Evolutionary conservation across 1,140 invertebrate genomes (phyloP).

Genomic region (Temnothorax nylanderi): DNA sequence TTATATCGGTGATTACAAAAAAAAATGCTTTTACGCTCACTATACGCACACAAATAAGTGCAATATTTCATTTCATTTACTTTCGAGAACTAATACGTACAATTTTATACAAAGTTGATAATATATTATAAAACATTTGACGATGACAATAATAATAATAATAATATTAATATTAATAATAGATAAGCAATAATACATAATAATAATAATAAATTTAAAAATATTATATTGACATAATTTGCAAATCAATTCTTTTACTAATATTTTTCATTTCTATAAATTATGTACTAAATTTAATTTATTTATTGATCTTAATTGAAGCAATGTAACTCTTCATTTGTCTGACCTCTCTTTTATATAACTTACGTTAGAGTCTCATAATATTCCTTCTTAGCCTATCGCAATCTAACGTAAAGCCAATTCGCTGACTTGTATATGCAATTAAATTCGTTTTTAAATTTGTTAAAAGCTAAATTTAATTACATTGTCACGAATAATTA

Average conservation of each 20-base stretch:
- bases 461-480: background rate
- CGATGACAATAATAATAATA: background rate
- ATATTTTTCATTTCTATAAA: conserved; percentile 20
- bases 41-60: conserved; percentile 28
- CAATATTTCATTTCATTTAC: conserved; percentile 13
- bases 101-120: conserved; percentile 18
- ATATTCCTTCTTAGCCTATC: background rate
- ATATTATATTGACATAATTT: conserved; percentile 4
- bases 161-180: background rate
- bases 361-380: background rate
- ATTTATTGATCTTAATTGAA: conserved; percentile 17
- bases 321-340: background rate
- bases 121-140: conserved; percentile 13
- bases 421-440: background rate
- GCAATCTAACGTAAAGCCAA: conserved; percentile 21
- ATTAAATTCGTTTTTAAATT: background rate
- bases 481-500: conserved; percentile 9
- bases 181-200: background rate
- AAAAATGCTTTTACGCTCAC: conserved; percentile 48
- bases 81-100: conserved; percentile 12
- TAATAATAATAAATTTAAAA: conserved; percentile 9
- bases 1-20: conserved; percentile 40
- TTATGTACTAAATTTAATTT: background rate
- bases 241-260: background rate
- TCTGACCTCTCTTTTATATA: background rate